Evolutionary conservation across 2,113 vertebrate genomes (phyloP), one percentile per base, ranked within the genome.

Genomic region (Corythoichthys intestinalis): DNA sequence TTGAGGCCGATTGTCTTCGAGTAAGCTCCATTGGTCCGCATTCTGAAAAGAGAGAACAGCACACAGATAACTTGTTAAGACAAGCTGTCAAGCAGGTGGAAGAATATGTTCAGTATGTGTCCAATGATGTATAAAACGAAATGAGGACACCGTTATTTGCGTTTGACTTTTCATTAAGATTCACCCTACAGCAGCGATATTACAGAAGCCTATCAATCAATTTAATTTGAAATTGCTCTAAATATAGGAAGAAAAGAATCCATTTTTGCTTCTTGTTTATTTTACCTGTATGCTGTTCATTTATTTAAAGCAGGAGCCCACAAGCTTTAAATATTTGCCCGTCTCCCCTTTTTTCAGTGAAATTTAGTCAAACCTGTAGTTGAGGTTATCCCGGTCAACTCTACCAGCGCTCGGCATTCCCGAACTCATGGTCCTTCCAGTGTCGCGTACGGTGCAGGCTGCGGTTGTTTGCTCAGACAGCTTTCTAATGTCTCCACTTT

Each of bases 371-470:
- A 65, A 92, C 89, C 90, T 89, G 79, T 66, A 35, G 74, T 79
- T 87, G 72, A 57, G 53, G 56, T 75, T 74, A 6, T 89, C 85
- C 63, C 28, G 49, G 57, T 85, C 73, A 17, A 60, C 63, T 41
- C 52, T 49, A 0, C 70, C 65, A 20, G 49, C 64, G 44, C 13
- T 70, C 48, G 70, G 44, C 47, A 20, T 56, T 37, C 66, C 54
- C 10, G 65, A 66, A 57, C 64, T 70, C 70, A 78, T 84, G 57
- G 37, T 58, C 34, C 61, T 71, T 37, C 71, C 62, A 49, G 41
- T 57, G 67, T 90, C 89, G 77, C 76, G 78, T 53, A 92, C 53
- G 0, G 78, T 84, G 84, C 89, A 91, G 59, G 77, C 72, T 17
- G 67, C 47, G 15, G 80, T 77, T 2, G 86, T 88, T 75, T 84